phyloP scores from a whole-genome alignment of 2,797 vertebrate genomes.

The Gymnopithys bicolor region DNA sequence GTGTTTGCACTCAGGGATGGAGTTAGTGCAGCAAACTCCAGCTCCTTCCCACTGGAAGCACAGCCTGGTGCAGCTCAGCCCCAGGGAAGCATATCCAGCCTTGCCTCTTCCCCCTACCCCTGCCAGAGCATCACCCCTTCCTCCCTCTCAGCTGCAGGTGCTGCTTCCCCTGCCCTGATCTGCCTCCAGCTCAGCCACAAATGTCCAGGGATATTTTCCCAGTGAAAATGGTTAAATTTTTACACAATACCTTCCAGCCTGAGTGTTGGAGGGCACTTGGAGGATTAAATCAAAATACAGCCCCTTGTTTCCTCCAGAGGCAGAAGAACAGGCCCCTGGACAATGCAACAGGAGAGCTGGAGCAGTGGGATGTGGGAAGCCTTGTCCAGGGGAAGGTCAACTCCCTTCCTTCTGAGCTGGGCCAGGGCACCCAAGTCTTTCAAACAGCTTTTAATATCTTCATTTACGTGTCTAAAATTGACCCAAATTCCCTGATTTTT shows the following conservation, averaged over 20 bases:
- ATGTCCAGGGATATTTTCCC: neutral
- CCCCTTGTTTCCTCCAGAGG: neutral
- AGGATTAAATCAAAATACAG: neutral
- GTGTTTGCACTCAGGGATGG: neutral
- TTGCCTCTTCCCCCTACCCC: neutral
- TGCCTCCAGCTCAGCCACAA: neutral
- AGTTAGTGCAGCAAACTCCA: neutral
- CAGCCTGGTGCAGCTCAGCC: neutral
- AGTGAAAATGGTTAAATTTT: conserved; percentile 3
- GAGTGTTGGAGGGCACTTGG: neutral
- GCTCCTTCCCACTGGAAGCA: neutral
- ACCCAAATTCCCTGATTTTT: neutral
- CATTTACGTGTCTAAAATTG: neutral
- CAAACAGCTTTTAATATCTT: neutral
- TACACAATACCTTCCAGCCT: neutral
- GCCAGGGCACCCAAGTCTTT: neutral
- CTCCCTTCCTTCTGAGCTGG: neutral
- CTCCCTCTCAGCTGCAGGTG: neutral
- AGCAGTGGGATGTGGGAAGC: neutral
- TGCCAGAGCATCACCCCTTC: neutral
- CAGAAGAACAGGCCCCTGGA: neutral
- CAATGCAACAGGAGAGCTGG: neutral
- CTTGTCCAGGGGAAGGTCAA: neutral
- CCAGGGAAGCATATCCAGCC: neutral
- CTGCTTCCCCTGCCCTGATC: neutral